Evolutionary conservation across 2,113 vertebrate species (phyloP), one percentile per base, ranked within the genome.

Genomic region (Colius striatus): DNA sequence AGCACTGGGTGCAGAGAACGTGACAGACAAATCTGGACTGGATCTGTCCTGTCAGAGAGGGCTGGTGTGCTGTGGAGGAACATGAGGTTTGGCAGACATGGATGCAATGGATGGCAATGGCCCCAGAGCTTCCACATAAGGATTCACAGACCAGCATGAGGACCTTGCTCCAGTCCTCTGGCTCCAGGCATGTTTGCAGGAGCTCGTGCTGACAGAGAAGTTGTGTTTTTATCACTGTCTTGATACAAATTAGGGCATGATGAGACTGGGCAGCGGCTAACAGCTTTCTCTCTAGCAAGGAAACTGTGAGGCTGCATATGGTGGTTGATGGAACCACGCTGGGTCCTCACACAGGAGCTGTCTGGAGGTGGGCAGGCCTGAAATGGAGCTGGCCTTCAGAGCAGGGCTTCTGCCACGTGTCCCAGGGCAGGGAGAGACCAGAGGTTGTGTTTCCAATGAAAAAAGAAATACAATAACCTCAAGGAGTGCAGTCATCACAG

Each of bases 11-110:
- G 71, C 53, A 16, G 45, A 68, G 22, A 21, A 65, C n/a, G 16
- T 79, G 67, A 50, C 22, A 25, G 61, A 48, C 32, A 65, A 47
- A 80, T 43, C 54, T 6, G 3, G 45, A 32, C 60, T 48, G 50
- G 54, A 48, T 38, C 34, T 84, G 76, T 29, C 34, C 45, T 4
- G 1, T 60, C 34, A 75, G 43, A 75, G 63, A 76, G 45, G 25
- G 32, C 20, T 53, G 53, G 14, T 1, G 0, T 36, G 14, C 48
- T 1, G 0, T 12, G 10, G 65, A 26, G 23, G 16, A 21, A 27
- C 3, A 4, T 48, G 67, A 60, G 22, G 41, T 38, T 68, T 89
- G 63, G 54, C 58, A 76, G 63, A 48, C 0, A 0, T 16, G 27
- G 3, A 6, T 16, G 27, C 4, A 6, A 19, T 17, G 34, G 26